Conservation (phyloP, 2,888 invertebrate species). For the Acleris sparsana region DNA sequence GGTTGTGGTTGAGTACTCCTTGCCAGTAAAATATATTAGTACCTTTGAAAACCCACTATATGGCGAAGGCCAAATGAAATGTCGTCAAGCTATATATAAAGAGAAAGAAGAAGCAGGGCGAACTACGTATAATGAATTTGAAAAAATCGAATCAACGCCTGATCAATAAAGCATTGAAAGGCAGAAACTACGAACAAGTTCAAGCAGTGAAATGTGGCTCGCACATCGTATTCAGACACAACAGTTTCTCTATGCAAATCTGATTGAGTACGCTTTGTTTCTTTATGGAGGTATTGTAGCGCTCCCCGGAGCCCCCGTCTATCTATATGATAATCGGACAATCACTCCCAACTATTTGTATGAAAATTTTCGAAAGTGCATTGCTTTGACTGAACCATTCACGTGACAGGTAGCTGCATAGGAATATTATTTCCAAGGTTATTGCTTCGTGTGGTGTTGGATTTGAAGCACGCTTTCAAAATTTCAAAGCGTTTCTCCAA, state of each 20-base stretch:
- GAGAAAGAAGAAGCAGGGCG: no score
- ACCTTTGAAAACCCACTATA: no score
- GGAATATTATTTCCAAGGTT: conserved; percentile 1
- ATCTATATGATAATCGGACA: conserved; percentile 67
- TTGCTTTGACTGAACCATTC: conserved; percentile 31
- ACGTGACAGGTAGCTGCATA: conserved; percentile 20
- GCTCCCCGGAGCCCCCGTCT: conserved; percentile 40
- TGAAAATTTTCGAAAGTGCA: conserved; percentile 58
- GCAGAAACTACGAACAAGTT: background rate
- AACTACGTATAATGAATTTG: no score
- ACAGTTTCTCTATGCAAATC: conserved; percentile 34
- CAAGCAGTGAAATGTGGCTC: background rate
- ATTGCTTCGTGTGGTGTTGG: background rate
- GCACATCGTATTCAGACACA: conserved; percentile 13
- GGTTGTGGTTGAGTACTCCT: no score
- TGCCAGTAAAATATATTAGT: no score
- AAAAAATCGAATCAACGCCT: background rate
- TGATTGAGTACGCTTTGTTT: conserved; percentile 36
- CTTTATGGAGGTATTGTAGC: conserved; percentile 31
- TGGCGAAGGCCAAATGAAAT: no score
- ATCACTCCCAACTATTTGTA: conserved; percentile 62
- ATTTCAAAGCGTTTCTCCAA: background rate
- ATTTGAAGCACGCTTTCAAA: background rate
- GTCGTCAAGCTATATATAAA: no score
- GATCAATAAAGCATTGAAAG: background rate